Evolutionary conservation across 2,888 invertebrate species (phyloP), one percentile per base, ranked within the genome.

Genomic region (Anticlea derivata): DNA sequence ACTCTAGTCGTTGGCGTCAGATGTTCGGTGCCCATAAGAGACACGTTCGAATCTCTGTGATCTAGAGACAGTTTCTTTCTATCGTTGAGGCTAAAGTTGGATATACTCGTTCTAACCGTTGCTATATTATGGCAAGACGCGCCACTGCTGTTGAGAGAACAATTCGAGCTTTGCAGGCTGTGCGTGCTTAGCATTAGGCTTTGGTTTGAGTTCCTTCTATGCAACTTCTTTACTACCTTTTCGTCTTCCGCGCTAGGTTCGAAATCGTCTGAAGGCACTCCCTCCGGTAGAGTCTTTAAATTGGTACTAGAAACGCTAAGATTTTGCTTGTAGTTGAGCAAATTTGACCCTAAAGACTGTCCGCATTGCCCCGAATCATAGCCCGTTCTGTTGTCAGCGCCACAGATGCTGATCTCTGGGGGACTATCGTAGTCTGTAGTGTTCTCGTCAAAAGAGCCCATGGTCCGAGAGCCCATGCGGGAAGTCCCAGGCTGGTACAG

Each of bases 11-110:
- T 80, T 0, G 88, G 90, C 0, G 83, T 78, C 27, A 86, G 57
- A 46, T 86, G 83, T 22, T 91, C 91, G 0, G 75, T 20, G 7
- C 41, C 95, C 0, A 96, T 95, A 1, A 97, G 85, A 52, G 97
- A 97, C 4, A 17, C 17, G 0, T 96, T 97, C 0, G 97, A 97
- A 51, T 97, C 97, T 38, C 97, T 91, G 35, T 97, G 92, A 62
- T 96, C 96, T 31, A 96, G 78, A 1, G 96, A 91, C 13, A 96
- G 93, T 61, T 94, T 95, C 34, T 92, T 92, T 12, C 89, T 66
- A 20, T 86, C 83, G 50, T 82, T 89, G 0, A 91, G 68, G 45
- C 89, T 90, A 54, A 88, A 91, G 53, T 91, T 91, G 0, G 91
- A 91, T 52, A 87, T 70, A 50, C 90, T 91, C 0, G 86, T 88